Evolutionary conservation across 2,113 vertebrate species (phyloP).

Genomic region (Columba livia): DNA sequence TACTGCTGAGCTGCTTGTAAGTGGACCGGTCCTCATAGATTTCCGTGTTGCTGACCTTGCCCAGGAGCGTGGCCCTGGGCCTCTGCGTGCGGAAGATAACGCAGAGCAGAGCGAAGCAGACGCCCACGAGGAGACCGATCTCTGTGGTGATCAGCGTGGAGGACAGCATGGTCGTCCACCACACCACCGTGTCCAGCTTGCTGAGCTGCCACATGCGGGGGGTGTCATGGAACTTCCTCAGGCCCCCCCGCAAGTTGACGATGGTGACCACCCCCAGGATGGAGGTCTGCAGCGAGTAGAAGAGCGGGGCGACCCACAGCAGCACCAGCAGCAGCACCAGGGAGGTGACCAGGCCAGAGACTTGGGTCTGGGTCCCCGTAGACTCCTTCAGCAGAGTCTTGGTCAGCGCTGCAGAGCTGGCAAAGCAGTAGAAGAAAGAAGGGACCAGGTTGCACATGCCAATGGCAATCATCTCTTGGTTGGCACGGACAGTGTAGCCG

Average conservation of each 20-base stretch:
- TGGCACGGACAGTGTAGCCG: constrained; percentile 54
- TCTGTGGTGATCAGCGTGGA: constrained; percentile 86
- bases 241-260: constrained; percentile 82
- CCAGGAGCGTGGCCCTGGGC: constrained; percentile 76
- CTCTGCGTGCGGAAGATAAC: constrained; percentile 82
- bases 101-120: constrained; percentile 82
- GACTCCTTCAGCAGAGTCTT: constrained; percentile 73
- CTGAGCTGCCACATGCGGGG: constrained; percentile 84
- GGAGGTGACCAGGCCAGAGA: constrained; percentile 64
- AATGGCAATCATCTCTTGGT: constrained; percentile 73
- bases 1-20: constrained; percentile 78
- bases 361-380: constrained; percentile 56
- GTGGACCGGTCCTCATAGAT: constrained; percentile 79
- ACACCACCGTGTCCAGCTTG: constrained; percentile 80
- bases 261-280: constrained; percentile 87
- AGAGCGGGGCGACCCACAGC: constrained; percentile 65
- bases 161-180: constrained; percentile 84
- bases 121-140: constrained; percentile 82
- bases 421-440: constrained; percentile 73
- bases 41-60: constrained; percentile 70
- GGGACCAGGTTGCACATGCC: constrained; percentile 70
- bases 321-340: constrained; percentile 64
- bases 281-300: constrained; percentile 69
- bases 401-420: constrained; percentile 61
- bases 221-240: constrained; percentile 77